Percentiles rank a stretch among this genome's conserved stretches.
phyloP scores from a whole-genome alignment of 2,888 invertebrate species.

The Caenorhabditis sp. region DNA sequence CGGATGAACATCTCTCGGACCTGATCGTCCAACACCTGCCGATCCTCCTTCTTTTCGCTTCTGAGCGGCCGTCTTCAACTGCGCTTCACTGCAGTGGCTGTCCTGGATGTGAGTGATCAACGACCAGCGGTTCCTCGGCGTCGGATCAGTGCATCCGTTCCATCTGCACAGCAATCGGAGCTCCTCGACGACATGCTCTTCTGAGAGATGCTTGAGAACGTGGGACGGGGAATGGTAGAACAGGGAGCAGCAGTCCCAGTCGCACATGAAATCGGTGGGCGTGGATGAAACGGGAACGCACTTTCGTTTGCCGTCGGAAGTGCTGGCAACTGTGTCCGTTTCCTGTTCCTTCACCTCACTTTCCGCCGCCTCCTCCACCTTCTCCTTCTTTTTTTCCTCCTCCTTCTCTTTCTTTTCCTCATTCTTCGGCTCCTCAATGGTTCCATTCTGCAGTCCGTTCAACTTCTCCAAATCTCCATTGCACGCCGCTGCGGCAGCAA shows the following conservation, averaged over 20 bases:
- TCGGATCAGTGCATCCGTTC: slow-evolving; percentile 79
- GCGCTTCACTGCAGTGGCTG: slow-evolving; percentile 92
- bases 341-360: no score
- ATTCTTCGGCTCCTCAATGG: background rate
- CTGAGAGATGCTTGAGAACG: slow-evolving; percentile 73
- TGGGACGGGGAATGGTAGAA: slow-evolving; percentile 65
- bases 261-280: slow-evolving; percentile 77
- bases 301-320: background rate
- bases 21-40: slow-evolving; percentile 9
- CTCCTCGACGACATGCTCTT: slow-evolving; percentile 73
- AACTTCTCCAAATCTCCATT: slow-evolving; percentile 36
- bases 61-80: slow-evolving; percentile 86
- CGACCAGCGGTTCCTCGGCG: slow-evolving; percentile 87
- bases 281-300: slow-evolving; percentile 15
- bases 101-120: slow-evolving; percentile 96
- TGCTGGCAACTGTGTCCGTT: no score
- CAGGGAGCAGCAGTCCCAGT: slow-evolving; percentile 79
- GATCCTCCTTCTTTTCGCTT: slow-evolving; percentile 85
- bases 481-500: slow-evolving; percentile 42
- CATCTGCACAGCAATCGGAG: slow-evolving; percentile 73
- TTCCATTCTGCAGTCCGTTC: slow-evolving; percentile 22
- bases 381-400: background rate
- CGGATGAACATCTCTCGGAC: slow-evolving; percentile 48
- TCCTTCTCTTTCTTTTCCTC: slow-evolving; percentile 25
- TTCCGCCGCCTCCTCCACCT: slow-evolving; percentile 21